A percentile compares a stretch with the other conserved stretches of the same genome.
These are phyloP conservation scores for Centropyge bicolor DNA, from an alignment of 2,797 vertebrate genomes.

Conservation along the genomic window DNA sequence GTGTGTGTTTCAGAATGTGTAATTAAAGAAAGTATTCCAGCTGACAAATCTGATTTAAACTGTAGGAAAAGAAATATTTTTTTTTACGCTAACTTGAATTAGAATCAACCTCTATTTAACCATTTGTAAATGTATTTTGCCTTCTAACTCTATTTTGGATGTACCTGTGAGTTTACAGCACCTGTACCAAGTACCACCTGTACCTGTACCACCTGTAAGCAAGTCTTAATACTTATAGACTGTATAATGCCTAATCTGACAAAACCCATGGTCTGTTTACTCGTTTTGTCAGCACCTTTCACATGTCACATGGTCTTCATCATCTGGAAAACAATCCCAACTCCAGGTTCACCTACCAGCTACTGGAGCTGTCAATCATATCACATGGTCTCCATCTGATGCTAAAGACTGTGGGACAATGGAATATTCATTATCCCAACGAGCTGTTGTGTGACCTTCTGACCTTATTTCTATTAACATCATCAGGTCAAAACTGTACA, in stretches of 20 bases:
- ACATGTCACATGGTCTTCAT: not conserved
- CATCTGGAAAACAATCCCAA: not conserved
- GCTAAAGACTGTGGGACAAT: too few species aligned
- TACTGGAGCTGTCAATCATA: too few species aligned
- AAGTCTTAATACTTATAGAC: not conserved
- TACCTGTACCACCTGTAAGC: too few species aligned
- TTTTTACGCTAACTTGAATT: not conserved
- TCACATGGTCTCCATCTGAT: too few species aligned
- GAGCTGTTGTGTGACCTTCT: too few species aligned
- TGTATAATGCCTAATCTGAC: not conserved
- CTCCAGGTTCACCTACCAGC: too few species aligned
- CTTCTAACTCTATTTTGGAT: not conserved
- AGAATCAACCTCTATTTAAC: not conserved
- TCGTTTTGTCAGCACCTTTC: not conserved
- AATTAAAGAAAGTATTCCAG: not conserved
- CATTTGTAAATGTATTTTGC: not conserved
- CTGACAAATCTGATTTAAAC: slow-evolving; percentile 6
- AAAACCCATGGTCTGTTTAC: not conserved
- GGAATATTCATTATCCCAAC: too few species aligned
- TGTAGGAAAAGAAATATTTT: not conserved
- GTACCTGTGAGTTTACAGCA: not conserved
- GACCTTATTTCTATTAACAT: too few species aligned
- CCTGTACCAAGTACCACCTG: not conserved
- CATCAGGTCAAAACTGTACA: too few species aligned
- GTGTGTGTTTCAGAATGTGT: not conserved